A percentile compares a stretch with the other conserved stretches of the same genome.
Conservation (phyloP, 2,113 vertebrate species). For the Microcebus murinus region DNA sequence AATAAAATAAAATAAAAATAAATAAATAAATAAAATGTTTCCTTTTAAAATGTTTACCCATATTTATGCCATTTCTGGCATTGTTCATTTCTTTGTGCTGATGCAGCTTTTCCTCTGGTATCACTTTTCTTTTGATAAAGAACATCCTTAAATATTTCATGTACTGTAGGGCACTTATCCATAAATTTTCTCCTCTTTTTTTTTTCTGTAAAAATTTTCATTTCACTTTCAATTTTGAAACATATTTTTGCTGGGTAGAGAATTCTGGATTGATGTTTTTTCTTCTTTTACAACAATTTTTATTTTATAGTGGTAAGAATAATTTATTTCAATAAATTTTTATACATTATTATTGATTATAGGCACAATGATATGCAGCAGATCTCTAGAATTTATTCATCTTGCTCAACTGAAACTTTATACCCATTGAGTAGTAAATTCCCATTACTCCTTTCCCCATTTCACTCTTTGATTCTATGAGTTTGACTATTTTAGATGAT, state of each 20-base stretch:
- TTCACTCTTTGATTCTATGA: neutral
- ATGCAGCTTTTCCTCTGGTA: neutral
- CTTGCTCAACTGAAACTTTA: neutral
- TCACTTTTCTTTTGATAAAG: neutral
- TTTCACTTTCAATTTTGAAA: neutral
- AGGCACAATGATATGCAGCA: neutral
- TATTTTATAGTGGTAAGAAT: neutral
- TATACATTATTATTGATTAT: neutral
- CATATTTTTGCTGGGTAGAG: neutral
- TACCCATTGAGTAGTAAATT: neutral
- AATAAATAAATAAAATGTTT: neutral
- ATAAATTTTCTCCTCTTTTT: neutral
- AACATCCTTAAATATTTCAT: constrained; percentile 11
- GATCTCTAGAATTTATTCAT: neutral
- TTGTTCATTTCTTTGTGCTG: neutral
- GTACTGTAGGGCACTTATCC: neutral
- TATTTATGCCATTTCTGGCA: neutral
- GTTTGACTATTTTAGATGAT: neutral
- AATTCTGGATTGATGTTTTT: no score
- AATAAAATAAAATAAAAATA: no score
- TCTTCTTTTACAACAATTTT: no score
- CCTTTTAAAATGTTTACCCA: neutral
- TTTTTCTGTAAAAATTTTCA: neutral
- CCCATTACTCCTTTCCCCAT: neutral
- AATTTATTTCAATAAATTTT: neutral